Evolutionary conservation across 2,888 invertebrate genomes (phyloP).

Genomic region (Entomobrya multifasciata): DNA sequence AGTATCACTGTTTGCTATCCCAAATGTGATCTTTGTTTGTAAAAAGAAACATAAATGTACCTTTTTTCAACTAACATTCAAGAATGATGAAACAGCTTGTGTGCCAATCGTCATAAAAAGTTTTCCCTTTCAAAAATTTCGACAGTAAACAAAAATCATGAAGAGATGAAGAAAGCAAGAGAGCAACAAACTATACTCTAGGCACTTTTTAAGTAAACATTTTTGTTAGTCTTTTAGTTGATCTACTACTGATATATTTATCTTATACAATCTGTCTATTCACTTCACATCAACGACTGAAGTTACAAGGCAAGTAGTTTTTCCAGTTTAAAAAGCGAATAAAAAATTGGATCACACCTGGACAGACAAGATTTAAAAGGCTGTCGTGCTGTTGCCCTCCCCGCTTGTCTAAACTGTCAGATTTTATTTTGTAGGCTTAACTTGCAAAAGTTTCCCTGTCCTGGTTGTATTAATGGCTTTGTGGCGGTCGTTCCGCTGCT

Average conservation of each 20-base stretch:
- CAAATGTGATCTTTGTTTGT: too few species aligned
- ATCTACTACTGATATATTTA: not conserved
- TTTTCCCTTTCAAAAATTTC: not conserved
- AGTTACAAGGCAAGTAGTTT: not conserved
- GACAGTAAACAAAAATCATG: not conserved
- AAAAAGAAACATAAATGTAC: too few species aligned
- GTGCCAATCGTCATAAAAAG: not conserved
- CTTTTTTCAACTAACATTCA: too few species aligned
- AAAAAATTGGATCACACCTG: conserved; percentile 30
- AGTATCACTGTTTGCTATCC: too few species aligned
- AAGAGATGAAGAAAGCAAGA: not conserved
- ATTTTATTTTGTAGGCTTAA: not conserved
- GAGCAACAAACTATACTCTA: not conserved
- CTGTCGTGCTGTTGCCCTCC: not conserved
- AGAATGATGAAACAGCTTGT: not conserved
- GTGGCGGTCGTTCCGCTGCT: not conserved
- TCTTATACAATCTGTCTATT: not conserved
- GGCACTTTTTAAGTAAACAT: not conserved
- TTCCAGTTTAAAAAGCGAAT: not conserved
- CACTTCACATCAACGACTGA: not conserved
- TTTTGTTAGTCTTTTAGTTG: not conserved
- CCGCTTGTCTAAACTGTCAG: not conserved
- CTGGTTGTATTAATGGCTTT: not conserved
- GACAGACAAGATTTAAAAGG: conserved; percentile 12
- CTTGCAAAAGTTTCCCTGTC: not conserved